Percentiles rank a stretch among this genome's conserved stretches.
These are phyloP conservation scores for Abrostola triplasia DNA, from an alignment of 2,888 invertebrate genomes.

Conservation along the genomic window DNA sequence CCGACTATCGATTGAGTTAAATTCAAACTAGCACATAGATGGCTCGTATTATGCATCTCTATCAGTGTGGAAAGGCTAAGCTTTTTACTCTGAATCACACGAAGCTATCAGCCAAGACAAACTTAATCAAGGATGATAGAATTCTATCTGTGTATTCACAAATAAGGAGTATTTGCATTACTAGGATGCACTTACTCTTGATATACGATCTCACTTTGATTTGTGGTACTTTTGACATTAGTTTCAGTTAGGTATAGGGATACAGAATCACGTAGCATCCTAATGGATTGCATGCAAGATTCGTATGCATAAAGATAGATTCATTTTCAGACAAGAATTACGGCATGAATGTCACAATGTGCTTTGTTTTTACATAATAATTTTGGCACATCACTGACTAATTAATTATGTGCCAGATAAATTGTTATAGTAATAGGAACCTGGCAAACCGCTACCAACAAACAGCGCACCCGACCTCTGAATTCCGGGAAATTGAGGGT, in stretches of 20 bases:
- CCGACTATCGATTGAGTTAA: constrained; percentile 62
- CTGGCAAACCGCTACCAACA: no score
- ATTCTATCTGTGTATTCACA: constrained; percentile 45
- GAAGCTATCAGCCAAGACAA: constrained; percentile 33
- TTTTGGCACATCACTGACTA: no score
- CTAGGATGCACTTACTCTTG: neutral
- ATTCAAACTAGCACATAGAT: constrained; percentile 53
- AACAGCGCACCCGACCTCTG: no score
- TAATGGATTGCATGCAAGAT: no score
- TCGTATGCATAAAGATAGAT: no score
- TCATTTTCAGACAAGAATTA: no score
- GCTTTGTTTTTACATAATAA: no score
- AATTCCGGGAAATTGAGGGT: no score
- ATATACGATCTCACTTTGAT: neutral
- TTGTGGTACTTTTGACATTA: neutral
- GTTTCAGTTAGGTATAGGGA: neutral
- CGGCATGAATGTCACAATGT: no score
- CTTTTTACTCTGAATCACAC: constrained; percentile 26
- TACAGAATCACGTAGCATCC: no score
- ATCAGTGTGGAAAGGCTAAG: constrained; percentile 24
- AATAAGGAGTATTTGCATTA: constrained; percentile 16
- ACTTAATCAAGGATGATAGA: constrained; percentile 39
- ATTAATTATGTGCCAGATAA: no score
- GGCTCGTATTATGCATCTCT: constrained; percentile 25
- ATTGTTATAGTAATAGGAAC: no score